phyloP scores from a whole-genome alignment of 2,797 vertebrate species.

The Pangasius macronema region DNA sequence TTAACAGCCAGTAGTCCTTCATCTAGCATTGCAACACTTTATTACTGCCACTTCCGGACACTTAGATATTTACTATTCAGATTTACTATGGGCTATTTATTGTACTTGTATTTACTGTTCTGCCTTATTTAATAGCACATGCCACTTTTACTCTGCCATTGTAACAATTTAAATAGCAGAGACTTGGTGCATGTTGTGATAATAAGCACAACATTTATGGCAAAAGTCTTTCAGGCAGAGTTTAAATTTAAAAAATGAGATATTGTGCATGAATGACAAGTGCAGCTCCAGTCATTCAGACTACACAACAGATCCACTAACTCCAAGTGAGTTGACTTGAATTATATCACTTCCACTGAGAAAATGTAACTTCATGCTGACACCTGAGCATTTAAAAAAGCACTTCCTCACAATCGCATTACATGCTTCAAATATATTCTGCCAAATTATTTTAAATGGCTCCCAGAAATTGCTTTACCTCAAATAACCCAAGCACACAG shows the following conservation, averaged over 20 bases:
- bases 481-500: background rate
- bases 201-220: background rate
- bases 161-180: too few relatives aligned
- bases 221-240: background rate
- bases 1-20: too few relatives aligned
- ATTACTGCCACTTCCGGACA: too few relatives aligned
- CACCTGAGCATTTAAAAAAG: constrained; percentile 2
- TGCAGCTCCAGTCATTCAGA: background rate
- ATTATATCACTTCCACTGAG: background rate
- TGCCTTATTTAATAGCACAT: too few relatives aligned
- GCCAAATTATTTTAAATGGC: constrained; percentile 25
- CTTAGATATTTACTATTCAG: too few relatives aligned
- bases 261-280: background rate
- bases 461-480: constrained; percentile 1
- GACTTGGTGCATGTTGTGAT: background rate
- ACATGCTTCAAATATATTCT: constrained; percentile 1
- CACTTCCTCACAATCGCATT: background rate
- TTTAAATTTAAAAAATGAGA: background rate
- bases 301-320: background rate
- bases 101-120: too few relatives aligned
- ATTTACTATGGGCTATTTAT: too few relatives aligned
- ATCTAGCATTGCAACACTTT: too few relatives aligned
- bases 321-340: background rate
- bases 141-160: too few relatives aligned
- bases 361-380: background rate